Percentiles rank a stretch among this genome's conserved stretches.
These are phyloP conservation scores for Thysanoteuthis rhombus DNA, from an alignment of 2,888 invertebrate genomes.

Conservation along the genomic window DNA sequence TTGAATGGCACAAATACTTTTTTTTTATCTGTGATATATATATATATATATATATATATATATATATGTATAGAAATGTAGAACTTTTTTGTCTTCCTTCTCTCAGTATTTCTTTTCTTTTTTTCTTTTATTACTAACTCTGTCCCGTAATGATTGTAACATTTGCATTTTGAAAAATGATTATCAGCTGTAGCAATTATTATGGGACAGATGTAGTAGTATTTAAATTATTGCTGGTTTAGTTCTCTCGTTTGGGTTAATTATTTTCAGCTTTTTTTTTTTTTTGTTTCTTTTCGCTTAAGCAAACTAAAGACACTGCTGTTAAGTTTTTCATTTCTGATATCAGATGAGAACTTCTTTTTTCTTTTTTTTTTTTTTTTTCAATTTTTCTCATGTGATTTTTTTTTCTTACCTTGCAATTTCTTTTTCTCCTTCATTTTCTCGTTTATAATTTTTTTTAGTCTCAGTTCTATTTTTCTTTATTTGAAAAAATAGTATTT, in stretches of 20 bases:
- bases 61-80: too few relatives aligned
- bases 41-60: not conserved
- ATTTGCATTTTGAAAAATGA: too few relatives aligned
- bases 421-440: not conserved
- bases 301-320: not conserved
- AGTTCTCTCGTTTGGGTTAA: too few relatives aligned
- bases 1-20: not conserved
- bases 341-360: not conserved
- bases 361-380: not conserved
- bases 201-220: too few relatives aligned
- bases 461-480: not conserved
- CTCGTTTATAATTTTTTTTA: not conserved
- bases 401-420: not conserved
- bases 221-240: too few relatives aligned
- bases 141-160: too few relatives aligned
- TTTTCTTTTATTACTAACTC: too few relatives aligned
- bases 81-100: not conserved
- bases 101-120: not conserved
- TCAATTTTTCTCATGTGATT: not conserved
- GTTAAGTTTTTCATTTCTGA: not conserved
- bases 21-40: not conserved
- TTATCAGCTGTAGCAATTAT: too few relatives aligned
- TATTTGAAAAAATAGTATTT: not conserved
- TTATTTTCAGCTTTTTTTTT: too few relatives aligned
- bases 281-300: too few relatives aligned